Evolutionary conservation across 2,797 vertebrate species (phyloP).

Genomic region (Crocodylus rhombifer): DNA sequence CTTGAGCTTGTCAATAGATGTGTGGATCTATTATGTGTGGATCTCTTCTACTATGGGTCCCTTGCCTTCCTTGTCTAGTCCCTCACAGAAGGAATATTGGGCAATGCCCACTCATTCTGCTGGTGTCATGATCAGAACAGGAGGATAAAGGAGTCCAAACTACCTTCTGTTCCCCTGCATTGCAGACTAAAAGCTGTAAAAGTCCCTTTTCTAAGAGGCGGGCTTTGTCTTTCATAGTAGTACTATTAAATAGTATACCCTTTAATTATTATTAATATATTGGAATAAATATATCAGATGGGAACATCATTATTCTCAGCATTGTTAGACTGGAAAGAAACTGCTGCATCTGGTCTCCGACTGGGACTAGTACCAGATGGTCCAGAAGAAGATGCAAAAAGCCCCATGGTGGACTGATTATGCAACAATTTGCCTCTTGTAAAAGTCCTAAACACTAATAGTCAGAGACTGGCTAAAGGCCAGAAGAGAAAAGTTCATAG

Average conservation of each 20-base stretch:
- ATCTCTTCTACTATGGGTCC: background rate
- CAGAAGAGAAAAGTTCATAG: background rate
- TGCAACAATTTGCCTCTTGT: background rate
- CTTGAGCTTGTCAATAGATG: background rate
- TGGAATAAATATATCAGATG: too few species aligned
- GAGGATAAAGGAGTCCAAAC: rapidly evolving
- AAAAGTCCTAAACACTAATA: background rate
- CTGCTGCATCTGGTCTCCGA: background rate
- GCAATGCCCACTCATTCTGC: background rate
- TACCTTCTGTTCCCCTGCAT: background rate
- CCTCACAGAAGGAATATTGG: background rate
- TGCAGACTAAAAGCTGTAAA: background rate
- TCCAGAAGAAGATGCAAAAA: background rate
- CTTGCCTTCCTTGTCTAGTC: background rate
- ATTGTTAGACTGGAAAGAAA: too few species aligned
- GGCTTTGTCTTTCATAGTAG: background rate
- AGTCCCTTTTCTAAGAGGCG: background rate
- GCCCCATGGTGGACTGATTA: background rate
- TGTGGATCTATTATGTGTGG: background rate
- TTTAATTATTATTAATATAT: too few species aligned
- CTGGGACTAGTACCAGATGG: background rate
- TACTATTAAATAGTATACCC: too few species aligned
- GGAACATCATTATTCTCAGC: too few species aligned
- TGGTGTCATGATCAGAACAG: background rate
- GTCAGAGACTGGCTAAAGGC: background rate